Evolutionary conservation across 2,113 vertebrate species (phyloP), one percentile per base, ranked within the genome.

Genomic region (Aleadryas rufinucha): DNA sequence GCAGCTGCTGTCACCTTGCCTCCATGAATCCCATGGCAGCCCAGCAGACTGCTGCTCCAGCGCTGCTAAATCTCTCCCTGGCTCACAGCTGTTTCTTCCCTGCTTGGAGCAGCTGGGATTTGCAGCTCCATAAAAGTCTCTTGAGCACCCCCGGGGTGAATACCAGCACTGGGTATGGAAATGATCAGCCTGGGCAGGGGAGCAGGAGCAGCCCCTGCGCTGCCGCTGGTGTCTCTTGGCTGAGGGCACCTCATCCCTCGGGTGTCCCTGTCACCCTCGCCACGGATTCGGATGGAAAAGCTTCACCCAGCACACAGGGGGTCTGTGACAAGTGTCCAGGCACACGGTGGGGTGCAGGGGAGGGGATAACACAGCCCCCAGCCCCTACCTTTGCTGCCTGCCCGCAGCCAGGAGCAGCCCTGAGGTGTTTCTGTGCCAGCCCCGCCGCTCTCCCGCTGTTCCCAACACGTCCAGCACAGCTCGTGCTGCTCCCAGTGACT

Each of bases 71-170:
- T 81, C 87, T 85, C 84, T 52, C 52, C 50, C 75, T 52, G 4
- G 5, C 39, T 91, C 56, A 4, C 74, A 90, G 83, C 53, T 90
- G 37, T n/a, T 56, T 45, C 18, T 41, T 64, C 79, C 65, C 80
- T 12, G 57, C 4, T 39, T 41, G 66, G 37, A 95, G 83, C 89
- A 94, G 87, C 91, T 63, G 85, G 70, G 88, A 88, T 93, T 69
- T 93, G 83, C 70, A 81, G 93, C 77, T 69, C 72, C 63, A 45
- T 57, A 50, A 71, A 89, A 85, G 31, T 33, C 70, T 66, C 83
- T 35, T 35, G 65, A 71, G 84, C 78, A 78, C 23, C 37, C 26
- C 30, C 8, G 9, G 39, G 60, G 28, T 53, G 92, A 91, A 93
- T 85, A 83, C 10, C 53, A 53, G 66, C 47, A 8, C 65, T 85